phyloP scores from a whole-genome alignment of 2,797 vertebrate genomes.

The Hephaestus fuliginosus region DNA sequence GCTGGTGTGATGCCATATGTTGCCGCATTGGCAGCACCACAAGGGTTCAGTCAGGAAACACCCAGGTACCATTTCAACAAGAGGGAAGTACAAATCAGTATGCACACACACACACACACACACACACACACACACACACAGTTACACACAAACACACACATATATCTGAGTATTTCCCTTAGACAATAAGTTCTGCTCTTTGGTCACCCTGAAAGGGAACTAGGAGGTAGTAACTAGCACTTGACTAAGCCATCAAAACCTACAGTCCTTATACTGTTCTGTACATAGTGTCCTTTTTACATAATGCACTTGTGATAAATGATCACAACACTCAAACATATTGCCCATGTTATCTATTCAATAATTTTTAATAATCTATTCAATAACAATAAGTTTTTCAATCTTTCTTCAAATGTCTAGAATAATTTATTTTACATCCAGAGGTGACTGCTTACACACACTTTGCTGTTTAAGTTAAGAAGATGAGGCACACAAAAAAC shows the following conservation, averaged over 20 bases:
- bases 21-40: conserved; percentile 28
- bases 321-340: neutral
- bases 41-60: conserved; percentile 24
- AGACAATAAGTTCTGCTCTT: neutral
- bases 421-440: too few species aligned
- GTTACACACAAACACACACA: neutral
- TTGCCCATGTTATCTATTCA: too few species aligned
- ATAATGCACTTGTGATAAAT: neutral
- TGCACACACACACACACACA: neutral
- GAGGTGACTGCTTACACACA: too few species aligned
- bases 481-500: too few species aligned
- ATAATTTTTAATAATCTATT: too few species aligned
- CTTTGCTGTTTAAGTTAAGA: too few species aligned
- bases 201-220: neutral
- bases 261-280: neutral
- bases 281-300: neutral
- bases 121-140: neutral
- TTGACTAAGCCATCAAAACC: neutral
- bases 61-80: neutral
- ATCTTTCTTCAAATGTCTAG: too few species aligned
- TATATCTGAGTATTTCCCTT: neutral
- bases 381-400: too few species aligned
- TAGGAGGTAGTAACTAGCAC: neutral
- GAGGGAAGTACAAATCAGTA: neutral
- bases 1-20: conserved; percentile 66